Evolutionary conservation across 2,797 vertebrate species (phyloP).

Genomic region (Parauchenoglanis ngamensis): DNA sequence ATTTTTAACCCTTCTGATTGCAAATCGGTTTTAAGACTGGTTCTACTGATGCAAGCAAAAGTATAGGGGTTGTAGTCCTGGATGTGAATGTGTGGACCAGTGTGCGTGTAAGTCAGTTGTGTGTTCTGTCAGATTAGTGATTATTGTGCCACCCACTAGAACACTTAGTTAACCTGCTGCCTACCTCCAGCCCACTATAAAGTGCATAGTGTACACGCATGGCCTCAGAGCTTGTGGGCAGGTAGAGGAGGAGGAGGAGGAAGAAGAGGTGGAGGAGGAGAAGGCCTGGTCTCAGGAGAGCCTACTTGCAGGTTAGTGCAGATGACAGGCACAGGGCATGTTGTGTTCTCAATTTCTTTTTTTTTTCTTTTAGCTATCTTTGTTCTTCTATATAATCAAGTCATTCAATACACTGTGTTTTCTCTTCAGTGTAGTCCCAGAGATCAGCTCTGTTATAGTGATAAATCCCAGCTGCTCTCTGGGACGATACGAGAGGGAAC

Average conservation of each 20-base stretch:
- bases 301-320: slow-evolving; percentile 68
- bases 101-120: not conserved
- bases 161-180: slow-evolving; percentile 45
- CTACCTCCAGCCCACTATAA: slow-evolving; percentile 47
- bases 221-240: slow-evolving; percentile 34
- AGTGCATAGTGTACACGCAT: slow-evolving; percentile 18
- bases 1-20: not conserved
- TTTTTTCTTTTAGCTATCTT: slow-evolving; percentile 23
- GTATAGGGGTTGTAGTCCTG: slow-evolving; percentile 2
- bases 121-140: slow-evolving; percentile 38
- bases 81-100: not conserved
- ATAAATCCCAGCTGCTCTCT: slow-evolving; percentile 35
- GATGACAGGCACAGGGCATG: slow-evolving; percentile 61
- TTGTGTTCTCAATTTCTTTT: slow-evolving; percentile 48
- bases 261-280: slow-evolving; percentile 61
- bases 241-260: slow-evolving; percentile 32
- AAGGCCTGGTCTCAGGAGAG: slow-evolving; percentile 63
- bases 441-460: not conserved
- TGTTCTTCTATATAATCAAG: not conserved
- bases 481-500: not conserved
- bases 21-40: not conserved
- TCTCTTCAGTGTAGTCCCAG: not conserved
- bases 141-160: slow-evolving; percentile 43
- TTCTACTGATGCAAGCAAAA: not conserved
- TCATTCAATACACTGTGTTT: not conserved